These are phyloP conservation scores for Centroberyx gerrardi DNA, from an alignment of 2,797 vertebrate species.

Conservation along the genomic window DNA sequence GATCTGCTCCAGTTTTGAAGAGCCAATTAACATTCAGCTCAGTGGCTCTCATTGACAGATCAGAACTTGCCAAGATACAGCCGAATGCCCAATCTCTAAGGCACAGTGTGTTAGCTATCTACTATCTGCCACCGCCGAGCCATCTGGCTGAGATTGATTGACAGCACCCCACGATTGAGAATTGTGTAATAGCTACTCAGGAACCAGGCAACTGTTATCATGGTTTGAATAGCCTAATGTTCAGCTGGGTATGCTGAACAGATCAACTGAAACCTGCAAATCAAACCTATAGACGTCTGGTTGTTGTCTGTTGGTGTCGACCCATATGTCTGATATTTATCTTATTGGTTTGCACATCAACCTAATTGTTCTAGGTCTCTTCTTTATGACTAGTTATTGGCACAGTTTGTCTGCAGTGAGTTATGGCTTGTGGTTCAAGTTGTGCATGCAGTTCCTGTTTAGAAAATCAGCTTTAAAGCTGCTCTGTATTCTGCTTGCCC, in stretches of 20 bases:
- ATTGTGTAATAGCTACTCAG: constrained; percentile 32
- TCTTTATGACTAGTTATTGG: not conserved
- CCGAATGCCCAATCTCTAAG: constrained; percentile 55
- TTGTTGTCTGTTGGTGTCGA: not conserved
- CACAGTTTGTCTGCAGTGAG: not conserved
- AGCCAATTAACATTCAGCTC: constrained; percentile 57
- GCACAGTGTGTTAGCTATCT: constrained; percentile 34
- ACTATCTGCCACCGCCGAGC: constrained; percentile 31
- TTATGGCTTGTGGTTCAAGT: not conserved
- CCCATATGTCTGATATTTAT: not conserved
- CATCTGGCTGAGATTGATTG: constrained; percentile 57
- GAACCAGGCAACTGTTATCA: constrained; percentile 8
- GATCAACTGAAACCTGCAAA: constrained; percentile 2
- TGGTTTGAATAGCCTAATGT: not conserved
- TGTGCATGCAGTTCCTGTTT: not conserved
- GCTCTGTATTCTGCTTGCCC: constrained; percentile 6
- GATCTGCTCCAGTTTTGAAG: constrained; percentile 53
- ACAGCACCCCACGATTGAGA: constrained; percentile 27
- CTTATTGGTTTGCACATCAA: not conserved
- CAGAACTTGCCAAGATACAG: constrained; percentile 36
- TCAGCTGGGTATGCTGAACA: not conserved
- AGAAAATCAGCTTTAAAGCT: constrained; percentile 5
- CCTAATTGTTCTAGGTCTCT: not conserved
- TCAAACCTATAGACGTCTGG: not conserved
- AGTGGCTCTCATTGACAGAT: constrained; percentile 45